Base-by-base conservation (phyloP, 2,888 invertebrate genomes). In the Callimorpha dominula region DNA sequence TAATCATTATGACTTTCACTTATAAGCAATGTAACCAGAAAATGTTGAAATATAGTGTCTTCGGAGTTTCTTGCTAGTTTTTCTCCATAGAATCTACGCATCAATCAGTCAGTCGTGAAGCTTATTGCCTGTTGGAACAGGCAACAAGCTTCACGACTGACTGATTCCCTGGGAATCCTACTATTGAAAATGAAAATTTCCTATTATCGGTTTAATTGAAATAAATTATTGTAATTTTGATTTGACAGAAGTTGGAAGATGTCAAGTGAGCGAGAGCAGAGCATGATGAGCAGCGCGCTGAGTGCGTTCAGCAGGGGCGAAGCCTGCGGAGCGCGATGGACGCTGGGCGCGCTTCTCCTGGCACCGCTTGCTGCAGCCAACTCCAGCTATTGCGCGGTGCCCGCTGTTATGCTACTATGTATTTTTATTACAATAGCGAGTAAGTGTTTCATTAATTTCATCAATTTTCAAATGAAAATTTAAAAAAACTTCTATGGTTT, bases 281-380 rank as follows among this genome's bases (percentile, higher is more conserved):
- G 86, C 75, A 90, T 86, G 72, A 91, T 92, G 87, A 91, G 91
- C 76, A 86, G 88, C 77, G 89, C 89, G 31, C 80, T 93, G 72
- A 86, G 86, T 72, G 89, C 90, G 54, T 87, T 94, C 49, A 86
- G 87, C 62, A 92, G 92, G 43, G 91, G 93, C 8, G 95, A 94
- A 74, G 95, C 93, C 4, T 94, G 93, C 78, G 95, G 91, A 63
- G 96, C 92, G 68, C 94, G 97, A 11, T 96, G 96, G 96, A 96
- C 96, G 5, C 92, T 97, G 17, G 97, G 96, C 3, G 94, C 96
- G 8, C 90, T 96, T 15, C 93, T 97, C 73, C 89, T 97, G 74
- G 96, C 96, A 1, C 97, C 96, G 4, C 92, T 96, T 54, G 96
- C 96, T 2, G 96, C 96, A 3, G 96, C 96, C 71, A 96, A 96